A percentile compares a stretch with the other conserved stretches of the same genome.
phyloP scores from a whole-genome alignment of 2,888 invertebrate genomes.

The Fissipunctia ypsillon region DNA sequence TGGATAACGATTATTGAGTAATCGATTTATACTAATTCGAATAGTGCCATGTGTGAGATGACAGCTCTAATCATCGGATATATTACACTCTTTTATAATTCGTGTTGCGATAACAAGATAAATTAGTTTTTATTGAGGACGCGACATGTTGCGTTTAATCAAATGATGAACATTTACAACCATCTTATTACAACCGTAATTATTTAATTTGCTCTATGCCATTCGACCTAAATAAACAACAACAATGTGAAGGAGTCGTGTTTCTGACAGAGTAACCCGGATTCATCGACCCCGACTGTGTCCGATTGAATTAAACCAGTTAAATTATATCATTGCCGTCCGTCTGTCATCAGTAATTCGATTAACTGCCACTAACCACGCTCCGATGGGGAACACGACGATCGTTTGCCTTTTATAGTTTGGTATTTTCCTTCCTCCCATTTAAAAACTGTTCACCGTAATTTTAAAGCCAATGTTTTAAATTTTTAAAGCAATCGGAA shows the following conservation, averaged over 20 bases:
- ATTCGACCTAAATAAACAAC: constrained; percentile 77
- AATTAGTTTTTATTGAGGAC: constrained; percentile 41
- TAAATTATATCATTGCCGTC: constrained; percentile 88
- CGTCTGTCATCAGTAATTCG: constrained; percentile 84
- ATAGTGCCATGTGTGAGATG: constrained; percentile 67
- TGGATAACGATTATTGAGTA: constrained; percentile 85
- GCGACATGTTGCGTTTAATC: constrained; percentile 47
- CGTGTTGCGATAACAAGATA: constrained; percentile 49
- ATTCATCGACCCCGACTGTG: constrained; percentile 85
- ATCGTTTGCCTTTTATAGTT: constrained; percentile 74
- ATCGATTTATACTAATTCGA: constrained; percentile 72
- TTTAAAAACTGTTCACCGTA: constrained; percentile 62
- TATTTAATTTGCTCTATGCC: constrained; percentile 59
- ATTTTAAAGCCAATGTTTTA: constrained; percentile 60
- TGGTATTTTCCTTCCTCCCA: constrained; percentile 66
- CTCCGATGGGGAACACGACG: constrained; percentile 74
- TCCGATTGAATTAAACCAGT: constrained; percentile 88
- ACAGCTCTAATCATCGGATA: constrained; percentile 70
- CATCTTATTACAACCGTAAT: constrained; percentile 40
- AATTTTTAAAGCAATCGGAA: constrained; percentile 56
- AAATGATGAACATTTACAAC: constrained; percentile 41
- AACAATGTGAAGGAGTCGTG: constrained; percentile 72
- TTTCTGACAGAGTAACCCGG: constrained; percentile 82
- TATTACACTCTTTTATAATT: constrained; percentile 52
- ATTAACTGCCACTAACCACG: constrained; percentile 82